Conservation (phyloP, 2,888 invertebrate species). For the Netelia virgata region DNA sequence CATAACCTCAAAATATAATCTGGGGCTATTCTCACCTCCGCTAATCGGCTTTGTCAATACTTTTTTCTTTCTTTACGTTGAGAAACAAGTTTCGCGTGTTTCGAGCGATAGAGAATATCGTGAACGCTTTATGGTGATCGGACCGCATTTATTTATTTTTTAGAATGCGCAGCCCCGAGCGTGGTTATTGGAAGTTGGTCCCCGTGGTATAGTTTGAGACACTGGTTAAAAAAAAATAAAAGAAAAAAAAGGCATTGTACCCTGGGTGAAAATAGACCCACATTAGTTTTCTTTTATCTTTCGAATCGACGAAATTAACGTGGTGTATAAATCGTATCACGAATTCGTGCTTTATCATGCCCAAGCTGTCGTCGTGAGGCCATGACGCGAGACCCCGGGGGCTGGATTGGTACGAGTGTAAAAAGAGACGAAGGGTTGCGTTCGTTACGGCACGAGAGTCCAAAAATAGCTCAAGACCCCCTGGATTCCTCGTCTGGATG, state of each 20-base stretch:
- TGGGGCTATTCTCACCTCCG: constrained; percentile 36
- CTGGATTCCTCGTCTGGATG: constrained; percentile 62
- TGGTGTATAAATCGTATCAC: constrained; percentile 3
- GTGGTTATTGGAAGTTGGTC: constrained; percentile 52
- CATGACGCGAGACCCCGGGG: constrained; percentile 37
- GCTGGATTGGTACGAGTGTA: constrained; percentile 24
- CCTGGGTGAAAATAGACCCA: constrained; percentile 43
- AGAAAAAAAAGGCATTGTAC: constrained; percentile 3
- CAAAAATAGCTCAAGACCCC: constrained; percentile 66
- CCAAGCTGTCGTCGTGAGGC: constrained; percentile 39
- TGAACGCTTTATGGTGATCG: neutral
- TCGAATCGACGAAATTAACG: constrained; percentile 8
- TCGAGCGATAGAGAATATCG: neutral
- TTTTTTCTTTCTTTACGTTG: constrained; percentile 11
- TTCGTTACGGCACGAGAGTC: constrained; percentile 37
- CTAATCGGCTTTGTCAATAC: constrained; percentile 15
- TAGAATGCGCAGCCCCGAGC: constrained; percentile 25
- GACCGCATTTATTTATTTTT: neutral
- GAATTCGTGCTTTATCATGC: constrained; percentile 36
- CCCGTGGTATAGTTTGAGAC: constrained; percentile 54
- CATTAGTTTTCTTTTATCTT: neutral
- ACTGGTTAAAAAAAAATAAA: constrained; percentile 10
- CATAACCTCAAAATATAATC: neutral
- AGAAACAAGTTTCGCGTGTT: neutral
- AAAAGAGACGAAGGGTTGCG: constrained; percentile 28